Base-by-base conservation (phyloP, 92 coral and sea anemone species). In the Epizoanthus illoricatus region DNA sequence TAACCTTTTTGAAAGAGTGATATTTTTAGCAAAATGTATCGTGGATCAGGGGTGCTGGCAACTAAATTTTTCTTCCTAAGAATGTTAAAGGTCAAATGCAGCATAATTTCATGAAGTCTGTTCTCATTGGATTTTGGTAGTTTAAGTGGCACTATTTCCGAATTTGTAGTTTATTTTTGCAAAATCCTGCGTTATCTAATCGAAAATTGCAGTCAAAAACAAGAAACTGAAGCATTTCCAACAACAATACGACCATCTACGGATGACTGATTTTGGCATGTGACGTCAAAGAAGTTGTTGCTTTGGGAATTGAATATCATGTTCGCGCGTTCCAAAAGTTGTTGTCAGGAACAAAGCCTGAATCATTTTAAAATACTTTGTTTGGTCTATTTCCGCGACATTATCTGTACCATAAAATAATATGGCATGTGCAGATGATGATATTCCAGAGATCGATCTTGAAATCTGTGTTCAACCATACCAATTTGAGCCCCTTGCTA, bases 231-330 rank as follows among this genome's bases (percentile, higher is more conserved):
- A n/a, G 20, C 28, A 7, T 9, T 9, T 9, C 28, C 52, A 54
- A 69, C 16, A n/a, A 0, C 36, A 5, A 9, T 7, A 47, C n/a
- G 52, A 69, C 36, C 19, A 36, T 69, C 36, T 54, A 28, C 73
- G 73, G 73, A 69, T 36, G 73, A 18, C 19, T 12, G 13, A 21
- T 62, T 21, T 62, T 17, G 67, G 67, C 7, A 62, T 65, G 70
- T 65, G 70, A 65, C 36, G 70, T 65, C 70, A 65, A 43, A 20
- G 70, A 65, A 65, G 70, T 23, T 21, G 40, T 65, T 65, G 19
- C 8, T n/a, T 63, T n/a, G 4, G 68, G 13, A 65, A 65, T 9
- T 10, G 5, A 21, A 12, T n/a, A 23, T 7, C 68, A 63, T 24
- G 24, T 28, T 65, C 28, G 11, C 28, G 11, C 5, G 24, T 65